Evolutionary conservation across 2,797 vertebrate genomes (phyloP).

Genomic region (Onychomys torridus): DNA sequence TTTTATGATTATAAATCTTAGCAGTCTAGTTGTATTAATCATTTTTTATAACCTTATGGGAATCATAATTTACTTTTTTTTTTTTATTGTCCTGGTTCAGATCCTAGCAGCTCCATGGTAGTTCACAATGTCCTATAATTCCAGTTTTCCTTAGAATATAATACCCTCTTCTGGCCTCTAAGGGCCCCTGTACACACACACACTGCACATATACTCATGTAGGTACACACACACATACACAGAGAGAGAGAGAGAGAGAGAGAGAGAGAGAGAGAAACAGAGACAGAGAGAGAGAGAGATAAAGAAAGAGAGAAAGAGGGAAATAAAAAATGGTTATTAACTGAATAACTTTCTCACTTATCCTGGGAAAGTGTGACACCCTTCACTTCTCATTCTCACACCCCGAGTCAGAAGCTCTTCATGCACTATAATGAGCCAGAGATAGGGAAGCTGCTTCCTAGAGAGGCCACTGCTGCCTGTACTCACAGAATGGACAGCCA

Average conservation of each 20-base stretch:
- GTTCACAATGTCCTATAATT: background rate
- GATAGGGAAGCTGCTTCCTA: fast-evolving
- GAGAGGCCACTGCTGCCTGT: fast-evolving
- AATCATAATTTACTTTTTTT: background rate
- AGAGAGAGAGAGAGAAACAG: background rate
- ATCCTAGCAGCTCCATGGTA: background rate
- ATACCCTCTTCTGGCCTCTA: background rate
- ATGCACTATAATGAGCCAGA: background rate
- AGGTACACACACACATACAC: background rate
- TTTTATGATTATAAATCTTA: background rate
- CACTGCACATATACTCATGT: background rate
- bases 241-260: too few species aligned
- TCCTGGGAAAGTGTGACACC: background rate
- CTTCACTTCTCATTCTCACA: fast-evolving
- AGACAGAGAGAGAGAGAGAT: background rate
- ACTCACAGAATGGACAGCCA: fast-evolving
- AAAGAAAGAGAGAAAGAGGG: background rate
- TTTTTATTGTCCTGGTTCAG: background rate
- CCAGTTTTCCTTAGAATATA: background rate
- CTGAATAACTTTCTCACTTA: background rate
- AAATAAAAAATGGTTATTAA: background rate
- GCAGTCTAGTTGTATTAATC: background rate
- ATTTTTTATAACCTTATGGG: background rate
- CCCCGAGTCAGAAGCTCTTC: too few species aligned
- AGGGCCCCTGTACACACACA: background rate